Evolutionary conservation across 2,888 invertebrate species (phyloP), one percentile per base, ranked within the genome.

Genomic region (Leptopilina syphax): DNA sequence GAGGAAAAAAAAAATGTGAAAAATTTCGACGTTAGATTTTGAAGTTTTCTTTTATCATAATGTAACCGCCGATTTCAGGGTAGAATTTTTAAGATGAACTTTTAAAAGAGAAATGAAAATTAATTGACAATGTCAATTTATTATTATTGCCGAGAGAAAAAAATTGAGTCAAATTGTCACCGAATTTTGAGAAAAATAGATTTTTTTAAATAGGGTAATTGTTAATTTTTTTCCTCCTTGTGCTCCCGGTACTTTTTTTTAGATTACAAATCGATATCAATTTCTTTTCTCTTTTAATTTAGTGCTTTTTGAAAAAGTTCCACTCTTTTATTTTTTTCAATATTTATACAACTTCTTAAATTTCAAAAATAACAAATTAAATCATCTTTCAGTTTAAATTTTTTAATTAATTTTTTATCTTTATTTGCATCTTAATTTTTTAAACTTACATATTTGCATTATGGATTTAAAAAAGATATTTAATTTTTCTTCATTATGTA

Each of bases 131-230:
- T 44, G 10, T 34, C 34, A 73, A 73, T 57, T 57, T 57, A n/a
- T 73, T 27, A n/a, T 34, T 5, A 57, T 44, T 13, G 27, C 13
- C 27, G 34, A n/a, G 47, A 67, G 9, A 50, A 50, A 50, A 50
- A 50, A 50, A 50, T 50, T 50, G 57, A 73, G 57, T 57, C 50
- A 73, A 57, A 73, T 73, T 73, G 57, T 73, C 70, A 57, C 57
- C 34, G 73, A 73, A 73, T 73, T 57, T 57, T 57, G 57, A 57
- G 34, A 57, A 73, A 70, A 73, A 54, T 54, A 13, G 54, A 50
- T 50, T 50, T 57, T 73, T 73, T 73, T 73, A 57, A 73, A 73
- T 73, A 27, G 54, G n/a, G 10, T 8, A n/a, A 73, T 34, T n/a
- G n/a, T 6, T 12, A 1, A 8, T 57, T 67, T 77, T 18, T 65